Base-by-base conservation (phyloP, 2,888 invertebrate genomes). In the Frankliniella fusca region DNA sequence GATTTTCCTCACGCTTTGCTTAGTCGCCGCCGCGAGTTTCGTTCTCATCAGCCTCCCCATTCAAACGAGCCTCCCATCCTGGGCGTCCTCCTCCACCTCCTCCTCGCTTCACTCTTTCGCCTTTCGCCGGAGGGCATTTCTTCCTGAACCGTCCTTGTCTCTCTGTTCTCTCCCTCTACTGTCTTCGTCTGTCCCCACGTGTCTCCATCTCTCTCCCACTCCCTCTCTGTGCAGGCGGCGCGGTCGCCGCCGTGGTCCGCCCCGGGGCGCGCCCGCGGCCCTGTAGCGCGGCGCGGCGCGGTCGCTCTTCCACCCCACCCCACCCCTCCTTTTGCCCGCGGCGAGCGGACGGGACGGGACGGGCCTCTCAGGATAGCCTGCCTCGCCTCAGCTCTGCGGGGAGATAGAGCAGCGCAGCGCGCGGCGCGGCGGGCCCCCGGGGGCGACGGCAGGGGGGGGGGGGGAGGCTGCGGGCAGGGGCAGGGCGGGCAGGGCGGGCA, bases 141-240 rank as follows among this genome's bases (percentile, higher is more conserved):
- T 27, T 76, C 70, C 70, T 76, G 27, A 27, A 27, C 70, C 70
- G 70, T 27, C 70, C 27, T 27, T 76, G 23, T 76, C 70, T 76
- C 70, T 76, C 27, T 76, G 23, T 38, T 27, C 70, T 76, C 70
- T 70, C 70, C 23, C 70, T 23, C 70, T 70, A 12, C 70, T 23
- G 20, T 65, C 65, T 65, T n/a, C 2, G 20, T 65, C 65, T 65
- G 20, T 65, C 65, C n/a, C 65, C n/a, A 15, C 2, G 10, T 65
- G 20, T 65, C 65, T 65, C 65, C 20, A 15, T 18, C 65, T 65
- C 65, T 7, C 65, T 70, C 23, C n/a, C 70, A n/a, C n/a, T n/a
- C 70, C n/a, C n/a, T 70, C 70, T 70, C 70, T 70, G n/a, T 70
- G n/a, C 70, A 54, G 70, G 27, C 70, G 27, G 27, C 70, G 23